Conservation (phyloP, 1,140 invertebrate genomes). For the Condylostylus longicornis region DNA sequence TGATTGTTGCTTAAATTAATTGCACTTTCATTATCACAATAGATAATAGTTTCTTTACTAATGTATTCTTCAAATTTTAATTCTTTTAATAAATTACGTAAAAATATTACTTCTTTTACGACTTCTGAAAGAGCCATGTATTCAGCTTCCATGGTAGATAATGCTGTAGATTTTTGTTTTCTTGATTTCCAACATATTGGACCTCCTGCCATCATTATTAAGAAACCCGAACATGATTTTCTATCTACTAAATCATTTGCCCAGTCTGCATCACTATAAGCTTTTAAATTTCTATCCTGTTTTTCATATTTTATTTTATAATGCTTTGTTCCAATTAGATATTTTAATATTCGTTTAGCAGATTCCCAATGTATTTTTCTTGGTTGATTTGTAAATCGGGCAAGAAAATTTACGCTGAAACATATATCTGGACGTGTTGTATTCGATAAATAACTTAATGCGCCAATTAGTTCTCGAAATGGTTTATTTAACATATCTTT, state of each 20-base stretch:
- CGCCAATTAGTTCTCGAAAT: slow-evolving; percentile 16
- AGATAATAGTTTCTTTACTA: too few species aligned
- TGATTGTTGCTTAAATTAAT: too few species aligned
- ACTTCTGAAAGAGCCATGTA: slow-evolving; percentile 10
- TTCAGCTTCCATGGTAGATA: slow-evolving; percentile 13
- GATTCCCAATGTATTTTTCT: slow-evolving; percentile 12
- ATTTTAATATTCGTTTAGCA: slow-evolving; percentile 3
- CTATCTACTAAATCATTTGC: slow-evolving; percentile 19
- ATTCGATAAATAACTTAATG: slow-evolving; percentile 25
- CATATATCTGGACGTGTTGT: slow-evolving; percentile 29
- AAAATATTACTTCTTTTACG: slow-evolving; percentile 10
- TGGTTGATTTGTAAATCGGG: slow-evolving; percentile 17
- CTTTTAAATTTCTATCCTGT: slow-evolving; percentile 2
- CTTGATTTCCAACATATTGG: slow-evolving; percentile 13
- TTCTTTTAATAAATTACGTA: slow-evolving; percentile 6
- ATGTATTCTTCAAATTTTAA: too few species aligned
- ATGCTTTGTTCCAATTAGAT: background rate
- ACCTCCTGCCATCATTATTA: slow-evolving; percentile 7
- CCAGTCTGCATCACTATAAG: slow-evolving; percentile 16
- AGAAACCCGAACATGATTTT: slow-evolving; percentile 9
- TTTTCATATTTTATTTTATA: background rate
- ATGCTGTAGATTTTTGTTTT: slow-evolving; percentile 9
- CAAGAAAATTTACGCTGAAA: slow-evolving; percentile 20
- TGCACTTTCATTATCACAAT: too few species aligned
- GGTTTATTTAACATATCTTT: too few species aligned